Base-by-base conservation (phyloP, 2,113 vertebrate species). In the Anseranas semipalmata region DNA sequence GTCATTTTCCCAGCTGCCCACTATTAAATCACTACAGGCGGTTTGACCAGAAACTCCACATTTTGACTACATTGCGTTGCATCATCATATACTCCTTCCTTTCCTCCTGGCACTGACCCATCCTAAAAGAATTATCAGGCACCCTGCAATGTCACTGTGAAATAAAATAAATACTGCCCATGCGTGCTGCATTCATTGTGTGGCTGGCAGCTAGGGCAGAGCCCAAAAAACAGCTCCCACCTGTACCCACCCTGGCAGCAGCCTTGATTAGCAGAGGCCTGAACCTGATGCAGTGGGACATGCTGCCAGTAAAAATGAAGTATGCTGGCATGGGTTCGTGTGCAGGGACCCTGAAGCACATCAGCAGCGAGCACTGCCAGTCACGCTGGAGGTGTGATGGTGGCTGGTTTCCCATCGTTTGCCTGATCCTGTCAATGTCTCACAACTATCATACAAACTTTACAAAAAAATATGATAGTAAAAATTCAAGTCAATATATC, bases 271-370 rank as follows among this genome's bases (percentile, higher is more conserved):
- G 84, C 58, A 78, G 62, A 66, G 43, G 10, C 33, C 55, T 55
- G 52, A 85, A 78, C 32, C 33, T 71, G 74, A 74, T 52, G 21
- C 9, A 30, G 20, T 32, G 32, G 60, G 79, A 78, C 58, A 87
- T 3, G 39, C 43, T 85, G 55, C 28, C 83, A 85, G 33, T 25
- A 76, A 72, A 75, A 55, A 90, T 62, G 30, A 85, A 79, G 18
- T 5, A 18, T 70, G 65, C 45, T 96, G 93, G 91, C 94, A 76
- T 8, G 78, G 70, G 81, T 93, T 75, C 82, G 58, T 6, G 87
- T 91, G 89, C 86, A 88, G 90, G 78, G 93, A 96, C 83, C 84
- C 91, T 58, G 86, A 96, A 96, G 89, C 73, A 96, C 65, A 87
- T 41, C 78, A 59, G 81, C 30, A 70, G 77, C 28, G 7, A 95